These are phyloP conservation scores for Gisinianus flammeolus DNA, from an alignment of 2,888 invertebrate species.

Conservation along the genomic window DNA sequence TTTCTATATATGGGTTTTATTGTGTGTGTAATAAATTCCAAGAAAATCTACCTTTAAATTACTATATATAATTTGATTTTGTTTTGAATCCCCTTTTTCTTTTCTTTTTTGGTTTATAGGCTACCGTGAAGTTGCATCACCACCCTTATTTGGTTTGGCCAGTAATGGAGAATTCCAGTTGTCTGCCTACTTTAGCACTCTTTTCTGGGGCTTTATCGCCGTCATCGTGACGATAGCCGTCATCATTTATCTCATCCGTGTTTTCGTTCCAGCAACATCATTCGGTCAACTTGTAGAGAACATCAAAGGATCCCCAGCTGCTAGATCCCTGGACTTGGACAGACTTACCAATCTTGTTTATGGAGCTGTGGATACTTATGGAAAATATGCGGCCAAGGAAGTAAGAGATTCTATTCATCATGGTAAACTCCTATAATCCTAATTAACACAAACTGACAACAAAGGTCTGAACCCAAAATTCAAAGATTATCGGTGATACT, in stretches of 20 bases:
- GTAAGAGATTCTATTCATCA: slow-evolving; percentile 25
- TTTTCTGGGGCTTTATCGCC: slow-evolving; percentile 50
- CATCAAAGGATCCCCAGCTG: slow-evolving; percentile 36
- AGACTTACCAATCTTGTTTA: slow-evolving; percentile 54
- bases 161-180: slow-evolving; percentile 52
- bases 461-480: too few relatives aligned
- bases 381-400: slow-evolving; percentile 37
- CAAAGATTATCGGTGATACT: slow-evolving; percentile 4
- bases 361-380: slow-evolving; percentile 54
- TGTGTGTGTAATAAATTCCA: too few relatives aligned
- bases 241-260: slow-evolving; percentile 41
- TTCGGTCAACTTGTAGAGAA: slow-evolving; percentile 51
- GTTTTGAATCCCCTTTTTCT: not conserved
- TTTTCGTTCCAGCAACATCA: slow-evolving; percentile 44
- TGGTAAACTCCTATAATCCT: not conserved
- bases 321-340: slow-evolving; percentile 53
- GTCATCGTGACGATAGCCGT: slow-evolving; percentile 40
- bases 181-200: slow-evolving; percentile 54
- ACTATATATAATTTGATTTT: too few relatives aligned
- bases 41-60: too few relatives aligned
- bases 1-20: too few relatives aligned
- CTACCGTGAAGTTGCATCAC: not conserved
- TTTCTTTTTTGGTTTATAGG: not conserved
- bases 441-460: not conserved
- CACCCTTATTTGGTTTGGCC: slow-evolving; percentile 48